Evolutionary conservation across 1,140 invertebrate genomes (phyloP), one percentile per base, ranked within the genome.

Genomic region (Atta cephalotes): DNA sequence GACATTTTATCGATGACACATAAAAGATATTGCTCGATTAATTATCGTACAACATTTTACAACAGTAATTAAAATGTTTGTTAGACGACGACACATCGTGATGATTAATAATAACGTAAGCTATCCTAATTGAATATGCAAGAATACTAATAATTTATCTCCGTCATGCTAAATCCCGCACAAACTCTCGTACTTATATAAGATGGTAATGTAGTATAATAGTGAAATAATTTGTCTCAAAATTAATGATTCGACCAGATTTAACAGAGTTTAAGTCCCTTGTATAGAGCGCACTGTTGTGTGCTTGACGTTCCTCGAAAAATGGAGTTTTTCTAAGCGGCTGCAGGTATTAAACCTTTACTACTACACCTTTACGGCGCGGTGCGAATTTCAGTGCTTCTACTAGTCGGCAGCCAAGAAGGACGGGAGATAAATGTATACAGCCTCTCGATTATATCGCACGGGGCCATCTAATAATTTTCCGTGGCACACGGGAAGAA

Each of bases 221-320:
- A 71, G 53, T 39, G 53, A 63, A 84, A 76, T 74, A 71, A 74
- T 84, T 58, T 84, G 56, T 58, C 70, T n/a, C 16, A 28, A 76
- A 84, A 84, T 84, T 84, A 84, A 84, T 76, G 58, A 84, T 72
- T 62, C 56, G 70, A 12, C 10, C 35, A 62, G 58, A 84, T 84
- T 62, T 62, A 62, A 4, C 70, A n/a, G 56, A 76, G 14, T 76
- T 76, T 76, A 63, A 71, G 65, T 25, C 31, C 1, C 31, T 53
- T 16, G 16, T 18, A 49, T 18, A 31, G 49, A 58, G 12, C 16
- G 56, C 6, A 25, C 21, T 0, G 14, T 16, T 0, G n/a, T 16
- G n/a, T 14, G 16, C 10, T 71, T 71, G 45, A 56, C 65, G 31
- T 16, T 51, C 25, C 51, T 25, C 31, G 56, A 76, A 84, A 84